Evolutionary conservation across 2,113 vertebrate genomes (phyloP), one percentile per base, ranked within the genome.

Genomic region (Barbus barbus): DNA sequence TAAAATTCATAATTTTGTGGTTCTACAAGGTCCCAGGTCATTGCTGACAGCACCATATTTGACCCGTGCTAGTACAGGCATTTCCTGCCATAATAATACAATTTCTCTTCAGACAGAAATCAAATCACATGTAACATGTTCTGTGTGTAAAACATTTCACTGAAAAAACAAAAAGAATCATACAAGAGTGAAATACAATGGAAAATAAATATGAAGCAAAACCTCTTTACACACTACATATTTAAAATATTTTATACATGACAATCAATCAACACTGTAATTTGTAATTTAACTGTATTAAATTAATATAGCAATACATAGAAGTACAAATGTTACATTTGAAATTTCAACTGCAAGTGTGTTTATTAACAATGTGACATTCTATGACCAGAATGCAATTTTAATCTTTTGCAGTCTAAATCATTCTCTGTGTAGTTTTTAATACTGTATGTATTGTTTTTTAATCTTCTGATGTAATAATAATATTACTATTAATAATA

Each of bases 1-100:
- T 63, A 61, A 85, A 80, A 87, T 80, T 61, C 26, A 82, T 87
- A 56, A 80, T 82, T 28, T 61, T 75, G 36, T 74, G 75, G 73
- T 83, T 81, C 28, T 41, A 3, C 58, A 78, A 65, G 81, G 82
- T 26, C 44, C 83, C 65, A 53, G 73, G 58, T 44, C 56, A n/a
- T 33, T 82, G 83, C 46, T 16, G 44, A 31, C 41, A 82, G 22
- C 60, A 74, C 26, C 67, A n/a, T 53, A 82, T 58, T 78, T 41
- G 83, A 84, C 73, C 67, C 48, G 18, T 80, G 84, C 48, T 53
- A 87, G 46, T 38, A 53, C 36, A 78, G n/a, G 63, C 60, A 60
- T 74, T 69, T 69, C 41, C 82, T 87, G 78, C 63, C 31, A n/a
- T 36, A 44, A 48, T 44, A 75, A 84, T 44, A 80, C 61, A 56